phyloP scores from a whole-genome alignment of 2,797 vertebrate genomes.

The Alauda arvensis region DNA sequence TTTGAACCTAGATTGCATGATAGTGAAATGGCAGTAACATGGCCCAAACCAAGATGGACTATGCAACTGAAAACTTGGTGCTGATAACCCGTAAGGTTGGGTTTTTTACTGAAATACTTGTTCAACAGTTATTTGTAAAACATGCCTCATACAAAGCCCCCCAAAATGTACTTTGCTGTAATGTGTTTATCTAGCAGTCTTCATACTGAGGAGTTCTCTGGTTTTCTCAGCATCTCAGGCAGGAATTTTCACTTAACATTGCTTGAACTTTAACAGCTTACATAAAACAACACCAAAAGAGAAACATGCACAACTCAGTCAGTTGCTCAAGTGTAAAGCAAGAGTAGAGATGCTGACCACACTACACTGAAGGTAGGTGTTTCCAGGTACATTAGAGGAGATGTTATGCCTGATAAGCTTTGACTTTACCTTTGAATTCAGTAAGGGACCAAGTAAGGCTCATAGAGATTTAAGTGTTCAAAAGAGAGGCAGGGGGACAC shows the following conservation, averaged over 20 bases:
- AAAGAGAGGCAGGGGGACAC: background rate
- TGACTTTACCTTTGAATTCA: background rate
- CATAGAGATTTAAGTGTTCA: background rate
- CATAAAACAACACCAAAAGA: background rate
- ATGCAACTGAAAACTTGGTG: background rate
- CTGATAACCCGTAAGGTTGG: rapidly evolving
- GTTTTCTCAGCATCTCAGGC: background rate
- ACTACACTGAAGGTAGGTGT: background rate
- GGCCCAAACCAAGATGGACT: background rate
- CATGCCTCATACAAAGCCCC: background rate
- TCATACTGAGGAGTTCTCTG: background rate
- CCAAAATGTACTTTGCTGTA: background rate
- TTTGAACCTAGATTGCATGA: background rate
- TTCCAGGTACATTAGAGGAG: background rate
- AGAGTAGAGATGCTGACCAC: background rate
- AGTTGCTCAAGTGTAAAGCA: background rate
- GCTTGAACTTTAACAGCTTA: background rate
- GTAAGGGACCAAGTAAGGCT: background rate
- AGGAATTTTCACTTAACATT: background rate
- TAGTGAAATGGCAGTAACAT: background rate
- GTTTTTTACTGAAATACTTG: background rate
- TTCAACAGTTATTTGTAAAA: background rate
- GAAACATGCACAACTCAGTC: background rate
- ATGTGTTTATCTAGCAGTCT: background rate
- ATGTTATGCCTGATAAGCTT: background rate